phyloP scores from a whole-genome alignment of 2,888 invertebrate species.

The Pogonocherus hispidulus region DNA sequence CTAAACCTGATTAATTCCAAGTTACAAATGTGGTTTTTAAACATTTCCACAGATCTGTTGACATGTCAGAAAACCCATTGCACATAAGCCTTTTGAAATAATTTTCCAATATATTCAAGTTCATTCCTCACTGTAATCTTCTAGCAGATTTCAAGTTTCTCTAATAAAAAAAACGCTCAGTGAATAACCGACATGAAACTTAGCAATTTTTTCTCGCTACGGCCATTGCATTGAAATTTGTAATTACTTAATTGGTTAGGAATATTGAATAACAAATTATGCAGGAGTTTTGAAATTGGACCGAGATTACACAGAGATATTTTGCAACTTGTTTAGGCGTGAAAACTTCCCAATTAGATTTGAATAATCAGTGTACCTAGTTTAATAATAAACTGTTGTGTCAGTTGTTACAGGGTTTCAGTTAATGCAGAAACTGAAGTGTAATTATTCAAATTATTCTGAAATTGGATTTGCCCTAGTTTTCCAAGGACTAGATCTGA shows the following conservation, averaged over 20 bases:
- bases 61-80: background rate
- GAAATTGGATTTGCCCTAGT: slow-evolving; percentile 1
- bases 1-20: background rate
- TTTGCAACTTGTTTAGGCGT: background rate
- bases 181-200: background rate
- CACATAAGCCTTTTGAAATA: background rate
- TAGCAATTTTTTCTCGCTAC: background rate
- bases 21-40: background rate
- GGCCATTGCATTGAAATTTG: background rate
- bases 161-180: background rate
- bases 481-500: background rate
- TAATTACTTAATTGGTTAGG: slow-evolving; percentile 4
- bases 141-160: background rate
- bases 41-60: background rate
- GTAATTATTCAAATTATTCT: background rate
- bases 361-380: background rate
- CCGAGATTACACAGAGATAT: background rate
- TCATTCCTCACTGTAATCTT: background rate
- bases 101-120: background rate
- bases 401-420: background rate
- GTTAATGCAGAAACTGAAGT: background rate
- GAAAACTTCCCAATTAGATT: background rate
- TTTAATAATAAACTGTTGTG: background rate
- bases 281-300: background rate
- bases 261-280: slow-evolving; percentile 6